A percentile compares a stretch with the other conserved stretches of the same genome.
Evolutionary conservation across 2,888 invertebrate genomes (phyloP).

Genomic region (Diarsia dahlii): DNA sequence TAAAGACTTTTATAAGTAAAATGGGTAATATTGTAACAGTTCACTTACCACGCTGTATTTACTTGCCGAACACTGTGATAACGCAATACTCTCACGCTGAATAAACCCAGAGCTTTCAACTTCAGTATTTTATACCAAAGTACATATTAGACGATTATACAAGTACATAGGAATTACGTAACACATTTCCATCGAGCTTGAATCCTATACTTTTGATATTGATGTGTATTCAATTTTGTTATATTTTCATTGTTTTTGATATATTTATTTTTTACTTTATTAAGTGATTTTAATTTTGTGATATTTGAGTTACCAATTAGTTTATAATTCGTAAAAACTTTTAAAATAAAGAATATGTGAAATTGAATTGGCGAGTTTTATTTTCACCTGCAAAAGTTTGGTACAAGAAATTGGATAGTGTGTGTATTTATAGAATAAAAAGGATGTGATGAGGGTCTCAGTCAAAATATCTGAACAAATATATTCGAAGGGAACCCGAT

Average conservation of each 20-base stretch:
- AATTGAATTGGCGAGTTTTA: slow-evolving; percentile 47
- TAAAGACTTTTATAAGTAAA: slow-evolving; percentile 52
- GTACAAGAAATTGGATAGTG: slow-evolving; percentile 15
- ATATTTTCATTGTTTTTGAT: slow-evolving; percentile 61
- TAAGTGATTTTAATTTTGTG: slow-evolving; percentile 74
- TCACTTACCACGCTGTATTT: slow-evolving; percentile 72
- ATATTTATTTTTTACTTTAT: slow-evolving; percentile 65
- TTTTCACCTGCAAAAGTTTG: slow-evolving; percentile 47
- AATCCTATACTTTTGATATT: slow-evolving; percentile 69
- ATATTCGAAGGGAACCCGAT: slow-evolving; percentile 56
- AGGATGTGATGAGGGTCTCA: slow-evolving; percentile 53
- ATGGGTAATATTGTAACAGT: slow-evolving; percentile 37
- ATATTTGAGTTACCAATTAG: slow-evolving; percentile 75
- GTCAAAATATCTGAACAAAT: slow-evolving; percentile 58
- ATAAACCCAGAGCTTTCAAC: slow-evolving; percentile 74
- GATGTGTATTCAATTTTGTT: slow-evolving; percentile 66
- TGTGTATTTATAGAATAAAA: slow-evolving; percentile 41
- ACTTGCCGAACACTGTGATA: slow-evolving; percentile 79
- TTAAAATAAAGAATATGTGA: slow-evolving; percentile 68
- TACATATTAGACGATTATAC: slow-evolving; percentile 75
- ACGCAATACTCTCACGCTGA: slow-evolving; percentile 77
- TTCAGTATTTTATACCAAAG: slow-evolving; percentile 69
- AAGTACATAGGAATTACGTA: slow-evolving; percentile 65
- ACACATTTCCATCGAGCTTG: slow-evolving; percentile 81
- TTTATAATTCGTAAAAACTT: slow-evolving; percentile 60